Conservation (phyloP, 2,888 invertebrate species). For the Aleiodes leptofemur region DNA sequence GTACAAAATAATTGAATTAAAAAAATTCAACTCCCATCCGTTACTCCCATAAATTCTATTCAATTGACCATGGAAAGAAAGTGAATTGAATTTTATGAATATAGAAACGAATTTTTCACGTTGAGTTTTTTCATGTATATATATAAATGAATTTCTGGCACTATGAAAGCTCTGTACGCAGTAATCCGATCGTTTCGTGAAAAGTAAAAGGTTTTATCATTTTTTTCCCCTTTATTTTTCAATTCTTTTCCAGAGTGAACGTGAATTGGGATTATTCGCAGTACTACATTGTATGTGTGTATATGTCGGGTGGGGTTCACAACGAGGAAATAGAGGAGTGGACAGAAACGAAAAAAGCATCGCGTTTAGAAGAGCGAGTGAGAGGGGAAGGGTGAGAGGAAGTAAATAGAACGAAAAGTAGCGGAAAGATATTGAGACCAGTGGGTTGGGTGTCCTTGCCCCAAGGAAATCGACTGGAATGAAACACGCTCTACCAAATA, state of each 20-base stretch:
- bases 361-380: conserved; percentile 26
- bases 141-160: conserved; percentile 5
- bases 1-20: too few species aligned
- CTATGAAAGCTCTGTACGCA: neutral
- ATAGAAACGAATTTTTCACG: neutral
- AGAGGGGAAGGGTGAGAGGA: neutral
- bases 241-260: conserved; percentile 8
- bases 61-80: neutral
- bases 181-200: conserved; percentile 8
- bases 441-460: conserved; percentile 38
- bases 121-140: neutral
- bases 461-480: conserved; percentile 57
- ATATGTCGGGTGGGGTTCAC: neutral
- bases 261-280: conserved; percentile 25
- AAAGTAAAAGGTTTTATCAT: conserved; percentile 18
- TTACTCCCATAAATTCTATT: neutral
- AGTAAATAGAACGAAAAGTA: conserved; percentile 45
- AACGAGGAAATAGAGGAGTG: conserved; percentile 16
- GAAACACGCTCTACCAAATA: conserved; percentile 57
- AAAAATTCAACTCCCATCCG: neutral
- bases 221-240: neutral
- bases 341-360: conserved; percentile 20
- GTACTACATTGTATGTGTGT: neutral
- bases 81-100: conserved; percentile 1
- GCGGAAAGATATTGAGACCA: conserved; percentile 54